These are phyloP conservation scores for Coleophora deauratella DNA, from an alignment of 2,888 invertebrate species.

Conservation along the genomic window DNA sequence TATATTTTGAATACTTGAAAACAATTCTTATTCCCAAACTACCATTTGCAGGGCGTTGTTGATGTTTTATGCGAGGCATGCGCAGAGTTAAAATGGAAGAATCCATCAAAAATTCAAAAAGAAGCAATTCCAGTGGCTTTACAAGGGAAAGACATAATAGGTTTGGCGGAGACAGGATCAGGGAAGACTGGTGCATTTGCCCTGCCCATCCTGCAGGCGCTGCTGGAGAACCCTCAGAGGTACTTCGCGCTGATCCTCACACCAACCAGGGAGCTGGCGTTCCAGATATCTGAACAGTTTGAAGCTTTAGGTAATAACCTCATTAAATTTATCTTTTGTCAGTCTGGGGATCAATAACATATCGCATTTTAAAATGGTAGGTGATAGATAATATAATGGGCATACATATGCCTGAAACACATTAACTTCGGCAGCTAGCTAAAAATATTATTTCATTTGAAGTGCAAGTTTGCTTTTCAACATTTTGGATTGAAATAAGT, in stretches of 20 bases:
- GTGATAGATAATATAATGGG: too few species aligned
- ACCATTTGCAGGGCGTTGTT: slow-evolving; percentile 82
- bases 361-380: too few species aligned
- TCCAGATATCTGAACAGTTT: slow-evolving; percentile 99
- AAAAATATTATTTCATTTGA: too few species aligned
- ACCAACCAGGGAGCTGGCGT: slow-evolving; percentile 97
- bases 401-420: too few species aligned
- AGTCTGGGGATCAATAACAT: too few species aligned
- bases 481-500: too few species aligned
- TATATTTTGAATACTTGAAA: slow-evolving; percentile 15
- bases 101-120: slow-evolving; percentile 94
- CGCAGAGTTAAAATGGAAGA: slow-evolving; percentile 92
- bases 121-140: slow-evolving; percentile 95
- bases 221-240: slow-evolving; percentile 93
- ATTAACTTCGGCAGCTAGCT: too few species aligned
- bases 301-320: slow-evolving; percentile 87
- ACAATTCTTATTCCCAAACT: not conserved
- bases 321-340: too few species aligned
- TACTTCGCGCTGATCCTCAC: slow-evolving; percentile 95
- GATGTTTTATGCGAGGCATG: slow-evolving; percentile 95
- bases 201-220: slow-evolving; percentile 92
- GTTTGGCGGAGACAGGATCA: slow-evolving; percentile 88
- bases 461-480: too few species aligned
- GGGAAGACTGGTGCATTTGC: slow-evolving; percentile 99
- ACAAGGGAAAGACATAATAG: slow-evolving; percentile 81